Base-by-base conservation (phyloP, 2,113 vertebrate genomes). In the Gavia stellata region DNA sequence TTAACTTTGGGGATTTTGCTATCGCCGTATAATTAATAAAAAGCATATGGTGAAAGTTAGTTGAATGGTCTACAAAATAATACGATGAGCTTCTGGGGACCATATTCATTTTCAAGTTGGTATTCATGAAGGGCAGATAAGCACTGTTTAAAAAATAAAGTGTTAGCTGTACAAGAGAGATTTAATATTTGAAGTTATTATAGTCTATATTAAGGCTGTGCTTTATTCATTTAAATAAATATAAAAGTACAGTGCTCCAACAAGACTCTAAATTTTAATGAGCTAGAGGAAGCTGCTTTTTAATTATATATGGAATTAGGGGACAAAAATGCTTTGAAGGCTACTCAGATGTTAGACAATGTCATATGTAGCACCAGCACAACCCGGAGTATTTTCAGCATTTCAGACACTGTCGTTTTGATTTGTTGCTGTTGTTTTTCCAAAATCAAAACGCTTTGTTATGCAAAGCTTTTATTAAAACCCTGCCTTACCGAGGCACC, bases 261-360 rank as follows among this genome's bases (percentile, higher is more conserved):
- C 91, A 94, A 45, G 94, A 94, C 53, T 82, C 74, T 55, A 50
- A 36, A 81, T 94, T 77, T 86, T 84, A 92, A 96, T 92, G 77
- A 92, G 80, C 33, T 47, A 74, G 49, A 92, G 38, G 61, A 93
- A 94, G 96, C 83, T 94, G 86, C 72, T 96, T 94, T 96, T 95
- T 97, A 94, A 97, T 96, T 92, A 95, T 25, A 70, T 23, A 52
- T 55, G 56, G 70, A 96, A 91, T 92, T 73, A 89, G 13, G 72
- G 31, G 18, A 3, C 34, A 7, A 81, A 78, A 84, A 59, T n/a
- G 65, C 91, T 97, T 96, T 96, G 94, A 97, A 96, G 84, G 73
- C 56, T 66, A 47, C 73, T 78, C 77, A 71, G 83, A 86, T 14
- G 8, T 74, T 38, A 75, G 42, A 83, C 65, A 38, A 40, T 10